Evolutionary conservation across 2,113 vertebrate species (phyloP), one percentile per base, ranked within the genome.

Genomic region (Pseudois nayaur): DNA sequence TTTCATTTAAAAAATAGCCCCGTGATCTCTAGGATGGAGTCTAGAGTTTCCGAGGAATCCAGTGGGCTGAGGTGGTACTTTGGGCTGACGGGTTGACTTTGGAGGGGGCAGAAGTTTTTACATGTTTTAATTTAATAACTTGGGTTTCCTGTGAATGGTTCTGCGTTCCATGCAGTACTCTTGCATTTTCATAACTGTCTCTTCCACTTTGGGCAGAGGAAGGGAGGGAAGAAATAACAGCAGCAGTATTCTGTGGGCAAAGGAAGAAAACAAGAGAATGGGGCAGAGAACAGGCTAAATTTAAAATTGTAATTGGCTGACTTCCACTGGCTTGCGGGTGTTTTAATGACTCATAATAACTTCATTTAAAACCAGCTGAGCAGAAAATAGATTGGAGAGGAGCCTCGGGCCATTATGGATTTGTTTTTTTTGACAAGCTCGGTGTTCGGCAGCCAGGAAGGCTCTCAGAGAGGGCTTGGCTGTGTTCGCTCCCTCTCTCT

Each of bases 261-360:
- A 98, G 98, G 99, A 98, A 98, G 99, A 98, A 99, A 99, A 98
- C 98, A 98, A 98, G 98, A 98, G 99, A 99, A 98, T 97, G 98
- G 99, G 98, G 97, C 99, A 99, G 99, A 99, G 99, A 99, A 99
- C 99, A 99, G 99, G 99, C 99, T 99, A 99, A 99, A 99, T 99
- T 99, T 99, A 99, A 99, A 99, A 99, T 99, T 99, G 99, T 99
- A 99, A 99, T 99, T 99, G 99, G 99, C 99, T 99, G 99, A 99
- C 99, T 99, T 99, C 99, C 99, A 99, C 99, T 99, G 99, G 99
- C 99, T 99, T 99, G 99, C 99, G 99, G 99, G 99, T 99, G 99
- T 99, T 99, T 99, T 99, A 99, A 99, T 99, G 99, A 99, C 99
- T 99, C 99, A 99, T 99, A 99, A 99, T 99, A 99, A 99, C 99